Base-by-base conservation (phyloP, 2,888 invertebrate genomes). In the Rapana venosa region DNA sequence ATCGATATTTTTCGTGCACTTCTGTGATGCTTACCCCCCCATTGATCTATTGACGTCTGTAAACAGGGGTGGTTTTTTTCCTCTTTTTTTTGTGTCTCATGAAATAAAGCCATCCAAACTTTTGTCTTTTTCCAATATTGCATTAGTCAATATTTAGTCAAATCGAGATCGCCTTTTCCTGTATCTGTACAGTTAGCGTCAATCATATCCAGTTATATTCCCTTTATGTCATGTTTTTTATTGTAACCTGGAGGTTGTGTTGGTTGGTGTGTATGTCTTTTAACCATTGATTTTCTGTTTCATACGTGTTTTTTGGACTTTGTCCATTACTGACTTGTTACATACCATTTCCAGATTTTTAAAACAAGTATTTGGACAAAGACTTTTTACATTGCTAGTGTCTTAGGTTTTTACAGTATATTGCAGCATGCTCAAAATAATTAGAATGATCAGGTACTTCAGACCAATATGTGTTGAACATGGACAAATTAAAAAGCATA, bases 301-400 rank as follows among this genome's bases (percentile, higher is more conserved):
- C 61, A 61, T 61, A 22, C 22, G 61, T 61, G 61, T 74, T 74
- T 74, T n/a, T 74, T 74, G 11, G 22, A 26, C n/a, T 74, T 74
- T n/a, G 26, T 74, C 74, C n/a, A n/a, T 74, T n/a, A 26, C 13
- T 30, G 13, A 22, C 26, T 1, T 74, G 26, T 74, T 74, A 74
- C n/a, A 13, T 74, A 74, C n/a, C 74, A 74, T n/a, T n/a, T 74
- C n/a, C 74, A n/a, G 74, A n/a, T 74, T 74, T 74, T 74, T 74
- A n/a, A n/a, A 74, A 74, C 74, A n/a, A 74, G n/a, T n/a, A 26
- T 26, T 74, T n/a, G 1, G n/a, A 74, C 11, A 74, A n/a, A 74
- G 26, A n/a, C 13, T 74, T 74, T n/a, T 74, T 74, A 74, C 74
- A 74, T 74, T 74, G 74, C 74, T 74, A 74, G 74, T 74, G 74